These are phyloP conservation scores for Phycodurus eques DNA, from an alignment of 2,113 vertebrate genomes.

Conservation along the genomic window DNA sequence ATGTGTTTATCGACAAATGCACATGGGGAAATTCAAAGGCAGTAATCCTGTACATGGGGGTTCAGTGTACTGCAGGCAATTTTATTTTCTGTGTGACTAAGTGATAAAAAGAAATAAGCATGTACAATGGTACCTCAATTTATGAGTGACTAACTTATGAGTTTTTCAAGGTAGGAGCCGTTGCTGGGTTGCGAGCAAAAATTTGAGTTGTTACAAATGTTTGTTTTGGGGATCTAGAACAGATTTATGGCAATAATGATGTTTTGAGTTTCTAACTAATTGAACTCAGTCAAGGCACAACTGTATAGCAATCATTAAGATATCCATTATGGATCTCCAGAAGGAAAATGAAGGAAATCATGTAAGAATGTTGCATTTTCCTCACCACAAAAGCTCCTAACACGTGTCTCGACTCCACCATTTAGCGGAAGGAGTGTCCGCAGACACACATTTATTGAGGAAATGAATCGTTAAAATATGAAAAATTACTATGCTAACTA, in stretches of 20 bases:
- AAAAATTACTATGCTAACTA: slow-evolving; percentile 64
- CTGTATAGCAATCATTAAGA: no score
- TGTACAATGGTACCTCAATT: not conserved
- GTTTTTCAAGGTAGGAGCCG: no score
- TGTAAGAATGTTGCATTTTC: not conserved
- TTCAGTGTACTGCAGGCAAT: slow-evolving; percentile 21
- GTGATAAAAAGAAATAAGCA: not conserved
- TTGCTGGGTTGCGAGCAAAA: no score
- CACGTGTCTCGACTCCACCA: slow-evolving; percentile 3
- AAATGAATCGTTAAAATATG: slow-evolving; percentile 52
- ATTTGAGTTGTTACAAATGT: not conserved
- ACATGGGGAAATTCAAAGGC: slow-evolving; percentile 34
- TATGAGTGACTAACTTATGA: not conserved
- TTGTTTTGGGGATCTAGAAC: not conserved
- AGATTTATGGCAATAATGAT: no score
- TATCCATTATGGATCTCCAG: not conserved
- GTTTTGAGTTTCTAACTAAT: no score
- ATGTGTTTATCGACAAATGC: slow-evolving; percentile 55
- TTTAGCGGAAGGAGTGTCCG: slow-evolving; percentile 21
- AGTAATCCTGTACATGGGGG: slow-evolving; percentile 15
- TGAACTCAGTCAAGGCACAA: no score
- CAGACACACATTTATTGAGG: slow-evolving; percentile 27
- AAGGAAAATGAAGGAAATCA: not conserved
- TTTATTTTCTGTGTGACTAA: not conserved
- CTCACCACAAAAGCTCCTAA: not conserved